phyloP scores from a whole-genome alignment of 2,797 vertebrate species.

The Psittacula echo region DNA sequence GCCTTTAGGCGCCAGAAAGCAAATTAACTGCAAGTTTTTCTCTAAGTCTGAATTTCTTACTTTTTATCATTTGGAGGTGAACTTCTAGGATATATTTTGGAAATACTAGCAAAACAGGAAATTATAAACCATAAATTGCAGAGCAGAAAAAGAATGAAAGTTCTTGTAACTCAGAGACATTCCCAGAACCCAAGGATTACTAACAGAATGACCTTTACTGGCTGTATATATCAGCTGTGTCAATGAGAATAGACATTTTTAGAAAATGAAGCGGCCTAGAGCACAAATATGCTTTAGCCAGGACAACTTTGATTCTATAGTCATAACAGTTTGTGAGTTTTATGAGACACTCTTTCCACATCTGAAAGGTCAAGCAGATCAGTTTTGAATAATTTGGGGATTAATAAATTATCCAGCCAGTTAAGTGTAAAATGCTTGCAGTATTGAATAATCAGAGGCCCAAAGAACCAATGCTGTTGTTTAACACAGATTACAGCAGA shows the following conservation, averaged over 20 bases:
- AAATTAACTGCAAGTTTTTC: slow-evolving; percentile 14
- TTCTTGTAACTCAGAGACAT: background rate
- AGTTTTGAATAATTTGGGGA: background rate
- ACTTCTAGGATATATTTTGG: background rate
- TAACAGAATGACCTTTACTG: background rate
- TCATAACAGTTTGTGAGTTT: background rate
- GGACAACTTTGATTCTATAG: background rate
- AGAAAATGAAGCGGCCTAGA: background rate
- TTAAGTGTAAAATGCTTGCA: background rate
- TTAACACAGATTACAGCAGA: background rate
- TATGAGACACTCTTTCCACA: background rate
- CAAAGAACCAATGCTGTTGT: background rate
- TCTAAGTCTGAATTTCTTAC: background rate
- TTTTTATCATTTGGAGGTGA: background rate
- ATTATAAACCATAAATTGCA: slow-evolving; percentile 19
- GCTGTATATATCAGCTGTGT: background rate
- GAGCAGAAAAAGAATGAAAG: background rate
- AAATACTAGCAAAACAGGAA: slow-evolving; percentile 4
- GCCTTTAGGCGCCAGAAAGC: background rate
- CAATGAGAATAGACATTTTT: background rate
- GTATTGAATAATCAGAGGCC: background rate
- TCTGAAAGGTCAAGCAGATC: background rate
- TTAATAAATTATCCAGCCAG: background rate
- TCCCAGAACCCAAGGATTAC: background rate
- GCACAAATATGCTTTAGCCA: background rate